Base-by-base conservation (phyloP, 1,140 invertebrate genomes). In the Plutomurus gul region DNA sequence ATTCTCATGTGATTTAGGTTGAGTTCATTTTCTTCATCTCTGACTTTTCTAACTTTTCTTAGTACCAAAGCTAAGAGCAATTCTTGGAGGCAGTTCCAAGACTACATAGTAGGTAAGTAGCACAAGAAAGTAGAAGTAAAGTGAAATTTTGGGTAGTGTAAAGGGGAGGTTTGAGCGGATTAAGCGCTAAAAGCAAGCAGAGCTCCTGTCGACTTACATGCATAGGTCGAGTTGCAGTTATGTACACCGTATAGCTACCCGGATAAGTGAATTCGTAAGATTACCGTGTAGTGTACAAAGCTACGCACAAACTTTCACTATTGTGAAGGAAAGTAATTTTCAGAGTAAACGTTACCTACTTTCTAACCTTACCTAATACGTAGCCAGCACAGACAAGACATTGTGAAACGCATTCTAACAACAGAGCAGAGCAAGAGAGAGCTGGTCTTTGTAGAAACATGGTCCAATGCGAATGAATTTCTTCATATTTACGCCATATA, bases 91-190 rank as follows among this genome's bases (percentile, higher is more conserved):
- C 27, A 65, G 36, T n/a, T n/a, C 13, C 25, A 36, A 65, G 36
- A 27, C 56, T 30, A 22, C 18, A 65, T 33, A n/a, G 56, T 65
- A 18, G 13, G 56, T 33, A 65, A 65, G 56, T 18, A 65, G 56
- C 56, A 51, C 25, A 51, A 65, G 56, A 65, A 65, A 65, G 56
- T 65, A 33, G 36, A 65, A 65, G 56, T 65, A 30, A 65, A 65
- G 25, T 65, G 13, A 33, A n/a, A 16, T 30, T 65, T 65, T 13
- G 47, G 47, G 30, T 36, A 65, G 25, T 65, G 56, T n/a, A 65
- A 11, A 43, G 36, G 56, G 56, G 56, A 30, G 27, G 56, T 25
- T 25, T 65, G 56, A 65, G 56, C 56, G 56, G 56, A 65, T 65
- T 65, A 65, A 65, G 36, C 36, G 25, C 56, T 65, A 65, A 65